Base-by-base conservation (phyloP, 2,888 invertebrate species). In the Acheta domesticus region DNA sequence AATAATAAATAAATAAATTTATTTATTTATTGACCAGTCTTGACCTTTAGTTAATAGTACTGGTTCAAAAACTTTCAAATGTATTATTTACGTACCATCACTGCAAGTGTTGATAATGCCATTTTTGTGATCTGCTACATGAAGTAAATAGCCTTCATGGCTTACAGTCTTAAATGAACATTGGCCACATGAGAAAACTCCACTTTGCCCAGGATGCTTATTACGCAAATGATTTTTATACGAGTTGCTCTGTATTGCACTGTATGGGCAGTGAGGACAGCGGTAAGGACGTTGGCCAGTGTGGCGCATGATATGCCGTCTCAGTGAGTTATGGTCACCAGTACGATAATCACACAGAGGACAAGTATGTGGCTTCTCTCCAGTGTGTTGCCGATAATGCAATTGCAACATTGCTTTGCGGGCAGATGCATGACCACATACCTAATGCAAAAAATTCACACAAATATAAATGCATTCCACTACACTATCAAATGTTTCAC, bases 301-400 rank as follows among this genome's bases (percentile, higher is more conserved):
- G 85, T 91, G 91, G 83, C 91, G 88, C 90, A 92, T 89, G 84
- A 86, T 89, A 87, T 90, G 93, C 84, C 89, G 91, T 84, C 93
- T 87, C 79, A 94, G 86, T 4, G 93, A 93, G 85, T 94, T 94
- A 83, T 93, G 93, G 87, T 94, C 94, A 0, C 92, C 91, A 4
- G 93, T 92, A 81, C 89, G 89, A 85, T 92, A 95, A 14, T 89
- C 88, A 84, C 94, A 94, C 36, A 89, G 86, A 62, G 91, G 89
- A 84, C 95, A 95, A 79, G 90, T 89, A 83, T 92, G 91, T 0
- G 94, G 94, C 84, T 94, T 94, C 83, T 93, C 93, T 5, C 94
- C 92, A 0, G 94, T 93, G 83, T 94, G 94, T 83, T 92, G 93
- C 16, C 94, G 87, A 83, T 92, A 87, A 85, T 95, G 94, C 83